A percentile compares a stretch with the other conserved stretches of the same genome.
Evolutionary conservation across 2,797 vertebrate genomes (phyloP).

Genomic region (Salmo trutta): DNA sequence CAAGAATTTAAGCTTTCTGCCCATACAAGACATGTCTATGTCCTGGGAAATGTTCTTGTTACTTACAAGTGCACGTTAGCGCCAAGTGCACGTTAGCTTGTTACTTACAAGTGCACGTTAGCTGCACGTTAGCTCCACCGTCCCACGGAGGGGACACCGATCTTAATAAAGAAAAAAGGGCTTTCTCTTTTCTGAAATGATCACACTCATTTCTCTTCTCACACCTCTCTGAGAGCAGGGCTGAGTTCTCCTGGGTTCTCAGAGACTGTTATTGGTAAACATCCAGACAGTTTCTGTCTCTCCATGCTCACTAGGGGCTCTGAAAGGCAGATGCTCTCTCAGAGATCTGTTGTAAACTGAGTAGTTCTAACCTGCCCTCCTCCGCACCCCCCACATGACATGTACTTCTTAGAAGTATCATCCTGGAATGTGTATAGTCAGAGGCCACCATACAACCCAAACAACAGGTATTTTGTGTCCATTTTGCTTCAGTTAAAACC

Average conservation of each 20-base stretch:
- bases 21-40: too few species aligned
- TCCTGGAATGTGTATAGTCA: constrained; percentile 7
- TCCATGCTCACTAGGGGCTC: neutral
- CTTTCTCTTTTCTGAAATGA: neutral
- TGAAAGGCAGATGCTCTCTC: neutral
- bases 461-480: constrained; percentile 8
- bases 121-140: too few species aligned
- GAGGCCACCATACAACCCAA: constrained; percentile 2
- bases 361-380: neutral
- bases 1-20: too few species aligned
- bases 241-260: neutral
- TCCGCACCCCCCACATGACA: neutral
- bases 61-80: too few species aligned
- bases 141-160: too few species aligned
- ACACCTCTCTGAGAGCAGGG: neutral
- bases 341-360: neutral
- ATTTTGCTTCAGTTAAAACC: neutral
- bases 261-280: neutral
- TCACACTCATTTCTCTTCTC: neutral
- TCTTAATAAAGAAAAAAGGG: neutral
- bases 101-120: too few species aligned
- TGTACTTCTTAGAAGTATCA: neutral
- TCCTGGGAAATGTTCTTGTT: neutral
- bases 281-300: neutral
- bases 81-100: too few species aligned